Conservation (phyloP, 2,113 vertebrate genomes). For the Burhinus bistriatus region DNA sequence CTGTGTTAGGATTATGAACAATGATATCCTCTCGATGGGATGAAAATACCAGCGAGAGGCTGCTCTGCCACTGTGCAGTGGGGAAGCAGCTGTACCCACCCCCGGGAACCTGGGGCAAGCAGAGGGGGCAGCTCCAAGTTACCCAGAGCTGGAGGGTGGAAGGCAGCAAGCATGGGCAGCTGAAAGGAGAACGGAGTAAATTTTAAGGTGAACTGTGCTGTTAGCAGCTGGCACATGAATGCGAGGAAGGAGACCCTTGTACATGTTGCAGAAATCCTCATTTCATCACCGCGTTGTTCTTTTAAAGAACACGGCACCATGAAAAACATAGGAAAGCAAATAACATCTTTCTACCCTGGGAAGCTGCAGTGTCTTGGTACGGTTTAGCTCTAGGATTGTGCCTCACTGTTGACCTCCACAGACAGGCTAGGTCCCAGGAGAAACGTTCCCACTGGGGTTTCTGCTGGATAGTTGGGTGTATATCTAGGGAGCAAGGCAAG, state of each 20-base stretch:
- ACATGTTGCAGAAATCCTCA: not conserved
- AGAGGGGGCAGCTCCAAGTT: not conserved
- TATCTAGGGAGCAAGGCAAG: not conserved
- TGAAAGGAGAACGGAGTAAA: not conserved
- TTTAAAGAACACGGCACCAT: not conserved
- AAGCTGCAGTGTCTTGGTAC: not conserved
- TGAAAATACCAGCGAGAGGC: not conserved
- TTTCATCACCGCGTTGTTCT: not conserved
- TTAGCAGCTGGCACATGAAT: not conserved
- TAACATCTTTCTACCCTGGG: not conserved
- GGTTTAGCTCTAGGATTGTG: not conserved
- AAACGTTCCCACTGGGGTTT: not conserved
- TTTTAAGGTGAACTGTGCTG: not conserved
- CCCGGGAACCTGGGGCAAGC: not conserved
- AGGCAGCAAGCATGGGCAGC: not conserved
- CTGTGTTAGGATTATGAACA: not conserved
- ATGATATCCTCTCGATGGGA: not conserved
- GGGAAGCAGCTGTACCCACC: not conserved
- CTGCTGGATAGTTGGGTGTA: not conserved
- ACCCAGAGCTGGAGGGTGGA: not conserved
- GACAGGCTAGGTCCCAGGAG: not conserved
- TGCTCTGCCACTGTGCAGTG: rapidly evolving
- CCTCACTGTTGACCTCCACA: not conserved
- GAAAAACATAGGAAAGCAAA: not conserved
- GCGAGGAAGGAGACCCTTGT: not conserved